Conservation (phyloP, 2,797 vertebrate genomes). For the Eremophila alpestris region DNA sequence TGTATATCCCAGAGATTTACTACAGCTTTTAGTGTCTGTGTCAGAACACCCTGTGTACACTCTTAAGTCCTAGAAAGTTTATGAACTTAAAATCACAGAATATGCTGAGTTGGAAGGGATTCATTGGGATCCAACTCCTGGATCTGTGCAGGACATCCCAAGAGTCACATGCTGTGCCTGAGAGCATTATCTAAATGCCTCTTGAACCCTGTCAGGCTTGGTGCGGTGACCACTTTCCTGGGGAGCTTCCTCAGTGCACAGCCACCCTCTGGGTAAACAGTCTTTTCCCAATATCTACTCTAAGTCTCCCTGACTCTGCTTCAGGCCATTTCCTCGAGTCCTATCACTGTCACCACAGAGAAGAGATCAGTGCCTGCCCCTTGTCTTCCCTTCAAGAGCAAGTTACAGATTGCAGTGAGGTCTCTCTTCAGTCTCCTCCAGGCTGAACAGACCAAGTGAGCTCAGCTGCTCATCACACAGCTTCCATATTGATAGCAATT, state of each 20-base stretch:
- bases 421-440: not conserved
- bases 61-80: not conserved
- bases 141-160: not conserved
- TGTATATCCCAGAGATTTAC: not conserved
- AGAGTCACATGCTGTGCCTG: not conserved
- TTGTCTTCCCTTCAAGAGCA: not conserved
- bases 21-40: not conserved
- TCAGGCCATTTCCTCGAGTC: not conserved
- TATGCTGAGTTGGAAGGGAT: not conserved
- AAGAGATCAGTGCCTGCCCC: not conserved
- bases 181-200: not conserved
- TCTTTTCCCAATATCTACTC: accelerated
- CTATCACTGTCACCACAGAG: not conserved
- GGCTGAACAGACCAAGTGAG: not conserved
- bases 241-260: not conserved
- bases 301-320: not conserved
- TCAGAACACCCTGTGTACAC: not conserved
- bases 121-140: accelerated
- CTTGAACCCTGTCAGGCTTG: not conserved
- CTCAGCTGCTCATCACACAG: not conserved
- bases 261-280: not conserved
- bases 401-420: accelerated
- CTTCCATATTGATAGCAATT: not conserved
- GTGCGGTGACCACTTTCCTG: not conserved
- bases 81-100: not conserved